These are phyloP conservation scores for Nothoprocta perdicaria DNA, from an alignment of 2,113 vertebrate genomes.

Conservation along the genomic window DNA sequence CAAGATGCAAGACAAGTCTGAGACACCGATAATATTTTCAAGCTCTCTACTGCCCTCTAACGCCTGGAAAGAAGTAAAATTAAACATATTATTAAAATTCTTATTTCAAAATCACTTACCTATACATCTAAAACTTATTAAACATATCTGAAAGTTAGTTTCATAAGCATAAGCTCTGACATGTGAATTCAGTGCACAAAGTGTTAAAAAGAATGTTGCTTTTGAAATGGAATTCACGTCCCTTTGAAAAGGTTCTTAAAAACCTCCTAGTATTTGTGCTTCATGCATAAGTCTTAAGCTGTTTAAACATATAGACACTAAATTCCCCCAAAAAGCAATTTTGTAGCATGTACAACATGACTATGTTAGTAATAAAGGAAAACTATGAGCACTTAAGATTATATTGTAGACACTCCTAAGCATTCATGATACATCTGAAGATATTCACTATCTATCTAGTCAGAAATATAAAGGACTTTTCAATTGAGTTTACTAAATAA, in stretches of 20 bases:
- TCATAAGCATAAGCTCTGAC: not conserved
- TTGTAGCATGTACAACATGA: not conserved
- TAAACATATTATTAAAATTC: not conserved
- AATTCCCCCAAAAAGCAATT: slow-evolving; percentile 11
- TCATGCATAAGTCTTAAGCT: slow-evolving; percentile 1
- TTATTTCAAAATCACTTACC: not conserved
- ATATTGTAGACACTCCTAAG: not conserved
- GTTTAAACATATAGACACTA: slow-evolving; percentile 38
- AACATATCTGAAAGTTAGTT: not conserved
- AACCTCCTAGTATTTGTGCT: slow-evolving; percentile 1
- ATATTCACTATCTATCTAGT: not conserved
- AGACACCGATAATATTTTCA: slow-evolving; percentile 70
- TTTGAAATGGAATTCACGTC: not conserved
- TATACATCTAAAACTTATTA: rapidly evolving
- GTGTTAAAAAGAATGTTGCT: not conserved
- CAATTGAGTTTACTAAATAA: not conserved
- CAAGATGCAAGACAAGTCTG: slow-evolving; percentile 46
- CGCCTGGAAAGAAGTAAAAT: slow-evolving; percentile 76
- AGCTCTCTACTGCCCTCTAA: slow-evolving; percentile 90
- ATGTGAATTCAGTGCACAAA: not conserved
- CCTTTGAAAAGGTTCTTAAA: not conserved
- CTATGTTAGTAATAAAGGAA: not conserved
- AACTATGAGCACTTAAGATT: not conserved
- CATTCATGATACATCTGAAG: not conserved
- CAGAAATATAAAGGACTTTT: not conserved